Conservation (phyloP, 2,888 invertebrate genomes). For the Chrysolina oricalcia region DNA sequence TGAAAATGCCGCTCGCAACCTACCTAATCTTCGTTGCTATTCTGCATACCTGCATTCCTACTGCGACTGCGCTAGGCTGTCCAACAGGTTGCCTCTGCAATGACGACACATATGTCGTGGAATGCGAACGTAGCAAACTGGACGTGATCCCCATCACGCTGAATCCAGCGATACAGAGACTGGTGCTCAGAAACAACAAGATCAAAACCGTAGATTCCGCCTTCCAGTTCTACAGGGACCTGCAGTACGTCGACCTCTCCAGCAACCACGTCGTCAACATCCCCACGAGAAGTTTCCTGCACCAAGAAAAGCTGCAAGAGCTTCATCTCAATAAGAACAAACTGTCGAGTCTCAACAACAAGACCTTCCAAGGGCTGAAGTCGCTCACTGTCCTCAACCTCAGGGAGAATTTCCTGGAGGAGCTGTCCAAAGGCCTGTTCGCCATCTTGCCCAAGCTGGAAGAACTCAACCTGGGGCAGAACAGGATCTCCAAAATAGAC, state of each 20-base stretch:
- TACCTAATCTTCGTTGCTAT: conserved; percentile 55
- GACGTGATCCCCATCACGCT: conserved; percentile 93
- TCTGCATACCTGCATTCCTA: conserved; percentile 65
- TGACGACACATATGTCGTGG: conserved; percentile 90
- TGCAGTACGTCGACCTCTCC: conserved; percentile 89
- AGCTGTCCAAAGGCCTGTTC: conserved; percentile 84
- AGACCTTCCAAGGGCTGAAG: conserved; percentile 85
- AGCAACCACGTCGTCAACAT: conserved; percentile 89
- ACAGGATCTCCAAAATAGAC: conserved; percentile 87
- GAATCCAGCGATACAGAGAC: conserved; percentile 90
- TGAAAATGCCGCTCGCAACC: conserved; percentile 38
- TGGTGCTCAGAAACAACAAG: conserved; percentile 88
- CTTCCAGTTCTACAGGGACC: conserved; percentile 90
- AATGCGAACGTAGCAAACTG: conserved; percentile 88
- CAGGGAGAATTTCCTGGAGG: conserved; percentile 87
- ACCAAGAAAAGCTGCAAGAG: conserved; percentile 87
- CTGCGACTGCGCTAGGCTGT: conserved; percentile 79
- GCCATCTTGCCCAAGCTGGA: conserved; percentile 83
- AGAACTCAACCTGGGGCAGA: conserved; percentile 89
- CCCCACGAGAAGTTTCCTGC: conserved; percentile 84
- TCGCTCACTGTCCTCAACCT: conserved; percentile 87
- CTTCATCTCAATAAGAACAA: conserved; percentile 90
- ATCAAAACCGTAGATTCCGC: conserved; percentile 92
- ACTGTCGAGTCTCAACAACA: conserved; percentile 85
- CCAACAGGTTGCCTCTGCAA: conserved; percentile 92